A percentile compares a stretch with the other conserved stretches of the same genome.
Evolutionary conservation across 2,888 invertebrate genomes (phyloP).

Genomic region (Synergus gifuensis): DNA sequence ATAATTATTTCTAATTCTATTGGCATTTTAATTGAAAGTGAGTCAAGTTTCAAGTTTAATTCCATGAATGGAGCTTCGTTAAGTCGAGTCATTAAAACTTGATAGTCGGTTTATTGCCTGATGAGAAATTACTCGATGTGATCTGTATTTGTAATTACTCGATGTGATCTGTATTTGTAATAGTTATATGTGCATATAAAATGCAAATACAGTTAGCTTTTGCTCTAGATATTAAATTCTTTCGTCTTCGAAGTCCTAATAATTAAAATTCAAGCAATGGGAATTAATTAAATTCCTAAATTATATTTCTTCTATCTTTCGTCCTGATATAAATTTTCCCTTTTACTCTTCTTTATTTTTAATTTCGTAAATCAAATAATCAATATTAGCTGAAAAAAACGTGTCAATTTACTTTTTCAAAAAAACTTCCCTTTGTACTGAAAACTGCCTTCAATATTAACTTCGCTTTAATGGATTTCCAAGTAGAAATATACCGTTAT

Average conservation of each 20-base stretch:
- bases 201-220: not conserved
- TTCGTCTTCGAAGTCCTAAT: not conserved
- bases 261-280: not conserved
- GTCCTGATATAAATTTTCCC: not conserved
- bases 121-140: slow-evolving; percentile 15
- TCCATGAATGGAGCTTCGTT: slow-evolving; percentile 14
- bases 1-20: not conserved
- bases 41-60: slow-evolving; percentile 5
- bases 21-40: slow-evolving; percentile 2
- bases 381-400: not conserved
- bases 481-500: slow-evolving; percentile 8
- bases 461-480: not conserved
- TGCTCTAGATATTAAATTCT: not conserved
- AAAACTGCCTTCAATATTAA: not conserved
- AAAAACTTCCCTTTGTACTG: not conserved
- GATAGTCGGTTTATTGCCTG: slow-evolving; percentile 4
- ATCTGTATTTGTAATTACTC: slow-evolving; percentile 1
- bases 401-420: no score
- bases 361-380: not conserved
- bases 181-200: not conserved
- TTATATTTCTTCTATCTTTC: not conserved
- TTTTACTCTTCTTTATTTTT: not conserved
- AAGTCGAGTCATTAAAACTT: slow-evolving; percentile 11
- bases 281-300: not conserved
- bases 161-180: slow-evolving; percentile 5